phyloP scores from a whole-genome alignment of 2,888 invertebrate genomes.

The Drosophila anomalata region DNA sequence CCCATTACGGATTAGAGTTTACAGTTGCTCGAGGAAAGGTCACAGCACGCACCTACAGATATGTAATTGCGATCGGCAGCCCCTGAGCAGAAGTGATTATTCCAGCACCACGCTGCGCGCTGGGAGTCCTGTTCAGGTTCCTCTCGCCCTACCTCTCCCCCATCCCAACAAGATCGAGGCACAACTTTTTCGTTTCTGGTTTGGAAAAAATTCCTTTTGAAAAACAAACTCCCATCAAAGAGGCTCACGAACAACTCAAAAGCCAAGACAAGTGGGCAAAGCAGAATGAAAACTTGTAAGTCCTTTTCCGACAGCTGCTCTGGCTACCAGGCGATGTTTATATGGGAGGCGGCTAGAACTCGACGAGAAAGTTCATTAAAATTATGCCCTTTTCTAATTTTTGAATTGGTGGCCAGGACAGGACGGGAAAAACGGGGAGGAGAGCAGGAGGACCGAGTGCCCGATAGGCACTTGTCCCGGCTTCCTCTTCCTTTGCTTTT shows the following conservation, averaged over 20 bases:
- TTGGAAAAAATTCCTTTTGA: constrained; percentile 42
- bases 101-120: constrained; percentile 11
- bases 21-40: constrained; percentile 47
- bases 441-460: constrained; percentile 3
- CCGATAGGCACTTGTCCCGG: constrained; percentile 71
- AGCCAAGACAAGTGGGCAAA: constrained; percentile 65
- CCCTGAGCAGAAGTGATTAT: constrained; percentile 69
- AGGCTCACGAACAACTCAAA: constrained; percentile 56
- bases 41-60: constrained; percentile 51
- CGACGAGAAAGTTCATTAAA: constrained; percentile 78
- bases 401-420: constrained; percentile 52
- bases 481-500: constrained; percentile 69
- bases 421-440: background rate
- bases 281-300: constrained; percentile 67
- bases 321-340: constrained; percentile 44
- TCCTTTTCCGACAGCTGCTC: constrained; percentile 76
- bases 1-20: constrained; percentile 62
- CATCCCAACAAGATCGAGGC: constrained; percentile 10
- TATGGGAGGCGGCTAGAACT: constrained; percentile 18
- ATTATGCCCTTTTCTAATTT: constrained; percentile 80
- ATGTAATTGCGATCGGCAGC: constrained; percentile 59
- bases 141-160: background rate
- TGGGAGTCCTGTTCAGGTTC: constrained; percentile 2
- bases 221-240: constrained; percentile 51
- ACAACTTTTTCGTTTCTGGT: constrained; percentile 18